Evolutionary conservation across 2,797 vertebrate genomes (phyloP), one percentile per base, ranked within the genome.

Genomic region (Anguilla megastoma): DNA sequence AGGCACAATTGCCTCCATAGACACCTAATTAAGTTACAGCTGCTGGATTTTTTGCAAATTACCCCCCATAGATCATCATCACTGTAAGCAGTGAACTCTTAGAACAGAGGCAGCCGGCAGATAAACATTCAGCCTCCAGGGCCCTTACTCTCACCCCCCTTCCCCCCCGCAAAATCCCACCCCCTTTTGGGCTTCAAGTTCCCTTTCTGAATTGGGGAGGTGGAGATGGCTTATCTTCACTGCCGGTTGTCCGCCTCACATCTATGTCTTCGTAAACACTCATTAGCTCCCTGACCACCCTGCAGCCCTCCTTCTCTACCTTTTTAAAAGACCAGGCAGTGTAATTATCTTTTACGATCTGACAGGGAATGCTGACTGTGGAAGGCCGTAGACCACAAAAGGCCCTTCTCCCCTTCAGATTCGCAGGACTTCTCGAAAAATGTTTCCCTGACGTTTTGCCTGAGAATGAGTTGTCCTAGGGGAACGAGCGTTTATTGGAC

Each of bases 311-410:
- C 90, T 93, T 93, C 94, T 93, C 89, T 91, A 91, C 93, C 93
- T 94, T 94, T 95, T 54, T 95, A 96, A 96, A 96, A 96, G 93
- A 92, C 93, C 95, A 95, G 95, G 93, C 95, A 94, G 94, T 79
- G 83, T 94, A 96, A 95, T 96, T 96, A 96, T 96, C 95, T 96
- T 96, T 96, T 96, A 97, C 89, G 95, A 96, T 94, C 95, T 96
- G 95, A 91, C 94, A 95, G 94, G 94, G 95, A 96, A 93, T 92
- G 89, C 92, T 92, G 95, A 93, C 92, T 93, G 94, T 94, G 92
- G 93, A 94, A 91, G 93, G 91, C 93, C 50, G 63, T 74, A 91
- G 91, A 91, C 92, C 89, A 90, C 89, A 50, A 24, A 52, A 56
- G 82, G 82, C 14, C 82, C 52, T 84, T 84, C 82, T 56, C 52